Conservation (phyloP, 2,888 invertebrate species). For the Cheilosia soror region DNA sequence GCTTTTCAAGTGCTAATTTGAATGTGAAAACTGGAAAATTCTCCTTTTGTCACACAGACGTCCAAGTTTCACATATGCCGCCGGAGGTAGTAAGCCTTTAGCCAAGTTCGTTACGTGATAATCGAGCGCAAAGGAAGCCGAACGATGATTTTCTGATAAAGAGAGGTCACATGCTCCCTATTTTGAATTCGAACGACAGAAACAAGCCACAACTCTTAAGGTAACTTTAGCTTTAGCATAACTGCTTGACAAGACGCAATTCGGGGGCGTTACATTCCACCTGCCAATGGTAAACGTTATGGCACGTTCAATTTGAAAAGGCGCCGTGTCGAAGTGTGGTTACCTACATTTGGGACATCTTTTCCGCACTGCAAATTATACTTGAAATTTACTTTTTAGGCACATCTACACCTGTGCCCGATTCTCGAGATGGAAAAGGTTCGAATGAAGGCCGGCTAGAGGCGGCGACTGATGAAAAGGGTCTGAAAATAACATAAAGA, state of each 20-base stretch:
- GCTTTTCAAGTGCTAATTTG: constrained; percentile 74
- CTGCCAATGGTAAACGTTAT: neutral
- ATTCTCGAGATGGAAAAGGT: neutral
- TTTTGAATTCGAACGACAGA: neutral
- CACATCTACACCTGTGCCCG: neutral
- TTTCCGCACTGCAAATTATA: constrained; percentile 41
- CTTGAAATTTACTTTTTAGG: constrained; percentile 42
- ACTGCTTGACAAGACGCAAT: neutral
- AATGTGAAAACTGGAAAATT: constrained; percentile 71
- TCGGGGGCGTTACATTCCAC: constrained; percentile 1
- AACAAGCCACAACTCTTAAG: constrained; percentile 15
- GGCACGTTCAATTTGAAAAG: constrained; percentile 1
- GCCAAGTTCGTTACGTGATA: constrained; percentile 59
- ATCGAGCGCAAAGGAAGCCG: constrained; percentile 30
- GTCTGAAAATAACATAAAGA: neutral
- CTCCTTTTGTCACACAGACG: constrained; percentile 32
- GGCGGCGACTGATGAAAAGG: constrained; percentile 5
- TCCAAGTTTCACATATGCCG: constrained; percentile 13
- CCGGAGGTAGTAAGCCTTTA: neutral
- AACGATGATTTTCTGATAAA: constrained; percentile 25
- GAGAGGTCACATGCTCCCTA: neutral
- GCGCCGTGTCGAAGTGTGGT: neutral
- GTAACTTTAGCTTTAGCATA: neutral
- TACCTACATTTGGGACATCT: constrained; percentile 1
- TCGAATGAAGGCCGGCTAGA: neutral